Evolutionary conservation across 2,888 invertebrate genomes (phyloP), one percentile per base, ranked within the genome.

Genomic region (Caenorhabditis macrosperma): DNA sequence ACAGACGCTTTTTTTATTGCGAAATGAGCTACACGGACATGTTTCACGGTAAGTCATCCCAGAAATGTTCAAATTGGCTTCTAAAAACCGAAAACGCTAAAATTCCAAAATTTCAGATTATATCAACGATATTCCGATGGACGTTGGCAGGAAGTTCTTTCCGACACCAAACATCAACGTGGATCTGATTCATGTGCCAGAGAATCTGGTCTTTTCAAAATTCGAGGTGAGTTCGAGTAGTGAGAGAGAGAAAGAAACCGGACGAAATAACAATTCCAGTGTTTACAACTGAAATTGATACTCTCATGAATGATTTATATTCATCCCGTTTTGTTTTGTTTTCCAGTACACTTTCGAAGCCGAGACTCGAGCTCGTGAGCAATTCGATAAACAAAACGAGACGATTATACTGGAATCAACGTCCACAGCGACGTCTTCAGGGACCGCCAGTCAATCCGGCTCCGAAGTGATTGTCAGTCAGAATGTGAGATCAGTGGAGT

Each of bases 271-370:
- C n/a, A n/a, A 35, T 38, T 41, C 9, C 41, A 22, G 44, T 22
- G 20, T 46, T 46, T 28, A 24, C 41, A n/a, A 2, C 28, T 55
- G 55, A 22, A 35, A 35, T 35, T 22, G 55, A 55, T 55, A 35
- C 22, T 35, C n/a, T 22, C 26, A n/a, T 50, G 24, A 26, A 50
- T 17, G n/a, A 33, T 55, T 33, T 33, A 55, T 33, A 55, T 33
- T 33, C 17, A 20, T 22, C n/a, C 26, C 12, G 15, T 38, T 12
- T 3, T 12, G 52, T 10, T 38, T 38, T 38, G n/a, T 50, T n/a
- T 79, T 84, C 44, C 71, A 85, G 82, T 84, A 85, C 59, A 50
- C 71, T 50, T 84, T 84, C 69, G 76, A 75, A 20, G 81, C 69
- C 22, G 85, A 85, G 54, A 63, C 57, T n/a, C 74, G 71, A 30